phyloP scores from a whole-genome alignment of 2,113 vertebrate genomes.

The Ochotona curzoniae region DNA sequence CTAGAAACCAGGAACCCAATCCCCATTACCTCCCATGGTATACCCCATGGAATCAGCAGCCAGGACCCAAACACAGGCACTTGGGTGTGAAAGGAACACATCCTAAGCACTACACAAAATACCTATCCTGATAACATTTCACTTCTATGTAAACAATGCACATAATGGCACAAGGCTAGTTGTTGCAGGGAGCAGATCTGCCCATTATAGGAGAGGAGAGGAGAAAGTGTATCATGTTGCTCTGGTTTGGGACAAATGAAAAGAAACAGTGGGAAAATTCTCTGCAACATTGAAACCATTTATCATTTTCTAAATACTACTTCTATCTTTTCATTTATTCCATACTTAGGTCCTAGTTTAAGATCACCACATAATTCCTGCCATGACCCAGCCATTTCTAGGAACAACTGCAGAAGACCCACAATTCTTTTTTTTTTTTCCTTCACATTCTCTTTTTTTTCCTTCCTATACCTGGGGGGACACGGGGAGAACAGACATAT shows the following conservation, averaged over 20 bases:
- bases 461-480: background rate
- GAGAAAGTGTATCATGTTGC: background rate
- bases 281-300: background rate
- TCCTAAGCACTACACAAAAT: too few relatives aligned
- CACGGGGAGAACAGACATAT: too few relatives aligned
- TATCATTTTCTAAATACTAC: background rate
- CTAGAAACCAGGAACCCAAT: too few relatives aligned
- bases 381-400: background rate
- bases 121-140: background rate
- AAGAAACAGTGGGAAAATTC: background rate
- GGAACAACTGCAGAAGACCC: background rate
- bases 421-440: background rate
- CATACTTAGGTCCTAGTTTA: background rate
- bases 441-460: background rate
- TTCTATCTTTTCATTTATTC: slow-evolving; percentile 36
- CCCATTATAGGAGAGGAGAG: fast-evolving
- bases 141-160: fast-evolving
- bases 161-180: background rate
- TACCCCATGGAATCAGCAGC: too few relatives aligned
- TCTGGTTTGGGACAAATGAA: background rate
- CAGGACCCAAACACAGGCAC: too few relatives aligned
- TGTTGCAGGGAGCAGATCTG: background rate
- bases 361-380: background rate
- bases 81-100: too few relatives aligned
- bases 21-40: too few relatives aligned